Base-by-base conservation (phyloP, 2,113 vertebrate species). In the Rafetus swinhoei region DNA sequence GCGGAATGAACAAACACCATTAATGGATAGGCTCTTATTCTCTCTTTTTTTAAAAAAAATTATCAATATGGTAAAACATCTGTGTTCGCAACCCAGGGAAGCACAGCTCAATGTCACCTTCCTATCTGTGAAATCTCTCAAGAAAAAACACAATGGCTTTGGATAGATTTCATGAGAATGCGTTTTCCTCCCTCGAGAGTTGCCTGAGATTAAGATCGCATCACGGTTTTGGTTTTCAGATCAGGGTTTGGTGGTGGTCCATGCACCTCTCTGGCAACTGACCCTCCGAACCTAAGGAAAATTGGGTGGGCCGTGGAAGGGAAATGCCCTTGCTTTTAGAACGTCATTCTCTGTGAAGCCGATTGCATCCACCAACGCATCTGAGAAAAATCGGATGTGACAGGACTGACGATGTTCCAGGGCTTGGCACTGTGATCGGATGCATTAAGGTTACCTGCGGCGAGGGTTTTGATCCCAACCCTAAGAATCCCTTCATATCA, bases 401-500 rank as follows among this genome's bases (percentile, higher is more conserved):
- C 24, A 59, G 45, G 53, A 84, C 21, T 77, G 10, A 6, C 82
- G 84, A 57, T 8, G 56, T 14, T 79, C 24, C 7, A 25, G 10
- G 59, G 4, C 32, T 57, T 24, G 18, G 1, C 55, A 1, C 3
- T 39, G 9, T 56, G 25, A 8, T 76, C 50, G 81, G 13, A 74
- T 86, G 13, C 21, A 57, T 45, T 29, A 56, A 50, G 8, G 2
- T 77, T 82, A 80, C 21, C 35, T 6, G 21, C 39, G 18, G 21
- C 35, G 12, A 45, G 22, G 13, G 2, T 32, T 45, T 45, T 62
- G 22, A 88, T 25, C 21, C 86, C 19, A 79, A 60, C 4, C 9
- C 76, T 0, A 0, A 32, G 4, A 83, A 22, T 2, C 18, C 8
- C 2, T 54, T 1, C 3, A 39, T 55, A 2, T 4, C 1, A 52